Conservation (phyloP, 2,888 invertebrate genomes). For the Luperina nickerlii region DNA sequence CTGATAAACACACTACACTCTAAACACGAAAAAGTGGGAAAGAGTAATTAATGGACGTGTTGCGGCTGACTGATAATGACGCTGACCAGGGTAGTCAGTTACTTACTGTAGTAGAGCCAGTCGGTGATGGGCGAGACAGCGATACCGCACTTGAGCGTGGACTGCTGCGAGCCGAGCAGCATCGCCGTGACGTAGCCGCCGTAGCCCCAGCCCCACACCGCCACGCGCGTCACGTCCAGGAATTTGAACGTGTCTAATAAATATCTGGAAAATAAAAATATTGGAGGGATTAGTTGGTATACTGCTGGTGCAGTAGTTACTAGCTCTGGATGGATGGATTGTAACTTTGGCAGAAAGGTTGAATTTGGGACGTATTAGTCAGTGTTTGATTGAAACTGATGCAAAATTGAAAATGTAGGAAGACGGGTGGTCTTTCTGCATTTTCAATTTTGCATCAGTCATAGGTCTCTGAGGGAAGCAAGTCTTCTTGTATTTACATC, state of each 20-base stretch:
- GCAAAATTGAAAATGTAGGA: neutral
- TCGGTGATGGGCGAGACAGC: slow-evolving; percentile 98
- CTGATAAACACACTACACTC: neutral
- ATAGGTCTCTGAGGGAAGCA: too few relatives aligned
- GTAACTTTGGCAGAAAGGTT: neutral
- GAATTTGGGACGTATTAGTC: neutral
- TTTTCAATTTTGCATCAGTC: too few relatives aligned
- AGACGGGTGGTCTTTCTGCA: too few relatives aligned
- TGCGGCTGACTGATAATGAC: too few relatives aligned
- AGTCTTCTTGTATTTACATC: too few relatives aligned
- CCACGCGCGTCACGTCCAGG: slow-evolving; percentile 96
- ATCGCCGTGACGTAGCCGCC: slow-evolving; percentile 98
- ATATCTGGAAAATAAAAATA: slow-evolving; percentile 89
- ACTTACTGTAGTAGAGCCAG: slow-evolving; percentile 98
- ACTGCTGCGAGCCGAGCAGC: slow-evolving; percentile 96
- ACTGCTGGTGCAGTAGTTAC: too few relatives aligned
- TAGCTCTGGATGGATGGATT: neutral
- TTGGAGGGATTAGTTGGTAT: neutral
- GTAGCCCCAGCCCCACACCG: slow-evolving; percentile 99
- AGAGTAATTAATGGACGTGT: neutral
- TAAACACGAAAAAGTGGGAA: neutral
- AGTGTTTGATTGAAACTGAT: neutral
- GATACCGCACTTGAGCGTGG: slow-evolving; percentile 97
- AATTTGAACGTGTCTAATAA: slow-evolving; percentile 95
- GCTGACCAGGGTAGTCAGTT: neutral